A percentile compares a stretch with the other conserved stretches of the same genome.
These are phyloP conservation scores for Eulacestoma nigropectus DNA, from an alignment of 2,113 vertebrate species.

Conservation along the genomic window DNA sequence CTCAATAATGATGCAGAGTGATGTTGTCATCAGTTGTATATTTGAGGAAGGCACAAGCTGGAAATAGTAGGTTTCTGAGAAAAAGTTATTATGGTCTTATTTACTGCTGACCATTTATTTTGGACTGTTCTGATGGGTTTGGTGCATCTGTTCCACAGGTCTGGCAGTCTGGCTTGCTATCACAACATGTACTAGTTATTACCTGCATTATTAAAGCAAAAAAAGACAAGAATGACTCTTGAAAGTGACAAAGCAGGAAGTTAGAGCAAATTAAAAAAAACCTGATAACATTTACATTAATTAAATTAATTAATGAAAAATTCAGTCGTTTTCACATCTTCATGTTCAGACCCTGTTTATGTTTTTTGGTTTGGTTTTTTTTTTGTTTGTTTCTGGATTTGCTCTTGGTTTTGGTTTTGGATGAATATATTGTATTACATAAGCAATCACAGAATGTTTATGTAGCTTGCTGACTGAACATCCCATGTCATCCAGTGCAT, in stretches of 20 bases:
- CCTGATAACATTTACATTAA: not conserved
- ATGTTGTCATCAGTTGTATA: not conserved
- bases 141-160: not conserved
- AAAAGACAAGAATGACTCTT: not conserved
- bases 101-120: not conserved
- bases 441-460: not conserved
- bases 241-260: not conserved
- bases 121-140: not conserved
- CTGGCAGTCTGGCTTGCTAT: not conserved
- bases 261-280: not conserved
- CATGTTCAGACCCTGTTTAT: not conserved
- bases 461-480: not conserved
- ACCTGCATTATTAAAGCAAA: not conserved
- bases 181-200: not conserved
- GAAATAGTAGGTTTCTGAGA: not conserved
- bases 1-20: not conserved
- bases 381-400: not conserved
- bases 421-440: not conserved
- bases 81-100: not conserved
- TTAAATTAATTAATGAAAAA: not conserved
- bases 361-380: not conserved
- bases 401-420: not conserved
- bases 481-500: not conserved
- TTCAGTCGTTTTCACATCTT: not conserved
- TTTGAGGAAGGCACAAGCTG: not conserved